Base-by-base conservation (phyloP, 2,113 vertebrate species). In the Addax nasomaculatus region DNA sequence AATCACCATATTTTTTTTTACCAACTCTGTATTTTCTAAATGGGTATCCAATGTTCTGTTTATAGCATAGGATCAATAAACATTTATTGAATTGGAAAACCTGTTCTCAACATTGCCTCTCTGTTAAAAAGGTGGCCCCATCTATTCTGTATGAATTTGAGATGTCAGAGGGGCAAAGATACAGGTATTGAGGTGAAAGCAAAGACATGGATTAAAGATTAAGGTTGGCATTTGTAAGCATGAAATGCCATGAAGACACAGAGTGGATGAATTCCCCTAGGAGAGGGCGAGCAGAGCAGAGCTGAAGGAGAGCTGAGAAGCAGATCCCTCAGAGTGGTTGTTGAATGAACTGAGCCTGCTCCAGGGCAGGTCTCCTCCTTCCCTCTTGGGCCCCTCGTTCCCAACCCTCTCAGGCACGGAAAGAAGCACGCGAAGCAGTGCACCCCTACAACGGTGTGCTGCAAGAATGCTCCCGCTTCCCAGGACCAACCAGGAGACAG, bases 11-110 rank as follows among this genome's bases (percentile, higher is more conserved):
- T 39, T 79, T 62, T 51, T 53, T 53, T 73, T 62, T 57, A n/a
- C 16, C 79, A 86, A 47, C n/a, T 55, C 13, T 58, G 4, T 81
- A 27, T 73, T 94, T 95, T 80, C 91, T 78, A 96, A 93, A 51
- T n/a, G 79, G 36, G 45, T 43, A 80, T 23, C 60, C 15, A 5
- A 70, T 80, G 70, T 30, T 91, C 94, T 89, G 70, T 30, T 86
- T 89, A 83, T 16, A 89, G 81, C 39, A 89, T 25, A 88, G 33
- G 27, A 51, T 87, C 89, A 51, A 58, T 23, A 60, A 84, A 25
- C 43, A 73, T 58, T 57, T 60, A 51, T 3, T 78, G 30, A 53
- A 39, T 86, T 78, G 23, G 25, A 85, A 90, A 90, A 67, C 17
- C 53, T 60, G 14, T 73, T 62, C 45, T 84, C 39, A 80, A 84